Percentiles rank a stretch among this genome's conserved stretches.
phyloP scores from a whole-genome alignment of 2,113 vertebrate species.

The Agelaius phoeniceus region DNA sequence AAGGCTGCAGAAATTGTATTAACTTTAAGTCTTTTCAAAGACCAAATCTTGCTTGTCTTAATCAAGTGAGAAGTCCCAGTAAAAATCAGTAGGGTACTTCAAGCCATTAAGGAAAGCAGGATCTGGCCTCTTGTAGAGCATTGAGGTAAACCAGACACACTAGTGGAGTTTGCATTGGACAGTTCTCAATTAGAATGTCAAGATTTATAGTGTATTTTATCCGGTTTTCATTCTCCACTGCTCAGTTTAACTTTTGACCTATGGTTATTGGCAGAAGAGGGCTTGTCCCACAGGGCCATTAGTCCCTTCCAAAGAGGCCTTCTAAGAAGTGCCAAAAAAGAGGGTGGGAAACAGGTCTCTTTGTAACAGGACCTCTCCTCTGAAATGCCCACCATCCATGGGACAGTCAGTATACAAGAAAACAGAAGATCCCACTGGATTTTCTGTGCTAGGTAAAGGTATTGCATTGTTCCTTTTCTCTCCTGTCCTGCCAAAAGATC shows the following conservation, averaged over 20 bases:
- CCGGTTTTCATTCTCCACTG: conserved; percentile 39
- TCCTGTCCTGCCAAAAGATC: background rate
- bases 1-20: background rate
- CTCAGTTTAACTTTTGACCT: conserved; percentile 65
- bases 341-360: conserved; percentile 7
- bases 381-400: background rate
- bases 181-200: conserved; percentile 64
- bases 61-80: background rate
- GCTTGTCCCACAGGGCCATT: conserved; percentile 44
- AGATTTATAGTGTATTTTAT: conserved; percentile 64
- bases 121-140: conserved; percentile 3
- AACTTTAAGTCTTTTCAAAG: background rate
- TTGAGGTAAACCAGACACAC: conserved; percentile 56
- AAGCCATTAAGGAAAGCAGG: background rate
- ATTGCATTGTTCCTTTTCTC: background rate
- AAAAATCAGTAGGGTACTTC: conserved; percentile 15
- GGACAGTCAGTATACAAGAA: background rate
- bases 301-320: conserved; percentile 40
- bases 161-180: conserved; percentile 45
- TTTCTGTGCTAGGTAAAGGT: background rate
- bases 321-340: conserved; percentile 13
- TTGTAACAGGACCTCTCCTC: background rate
- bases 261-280: conserved; percentile 36
- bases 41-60: background rate
- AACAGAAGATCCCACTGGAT: background rate